Evolutionary conservation across 2,888 invertebrate species (phyloP).

Genomic region (Catocala fraxini): DNA sequence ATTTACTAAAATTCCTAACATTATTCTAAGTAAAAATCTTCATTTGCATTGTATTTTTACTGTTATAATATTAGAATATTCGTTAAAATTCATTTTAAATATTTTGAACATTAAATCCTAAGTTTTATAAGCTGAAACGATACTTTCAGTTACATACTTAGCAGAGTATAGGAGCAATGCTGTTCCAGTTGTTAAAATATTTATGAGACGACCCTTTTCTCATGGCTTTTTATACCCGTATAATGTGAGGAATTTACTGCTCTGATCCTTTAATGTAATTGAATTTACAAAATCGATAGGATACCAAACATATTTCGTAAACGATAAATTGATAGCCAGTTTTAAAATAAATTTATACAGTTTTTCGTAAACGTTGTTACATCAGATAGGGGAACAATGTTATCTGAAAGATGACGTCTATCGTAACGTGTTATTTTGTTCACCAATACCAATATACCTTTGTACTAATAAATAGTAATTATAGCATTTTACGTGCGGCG

Average conservation of each 20-base stretch:
- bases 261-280: constrained; percentile 73
- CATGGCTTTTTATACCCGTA: constrained; percentile 69
- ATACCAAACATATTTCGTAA: constrained; percentile 54
- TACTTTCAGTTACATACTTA: constrained; percentile 36
- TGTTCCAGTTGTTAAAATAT: constrained; percentile 70
- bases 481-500: too few relatives aligned
- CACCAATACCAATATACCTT: too few relatives aligned
- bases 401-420: too few relatives aligned
- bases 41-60: too few relatives aligned
- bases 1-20: too few relatives aligned
- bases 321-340: constrained; percentile 29
- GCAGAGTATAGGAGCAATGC: constrained; percentile 37
- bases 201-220: constrained; percentile 75
- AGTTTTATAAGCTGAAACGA: constrained; percentile 14
- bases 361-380: too few relatives aligned
- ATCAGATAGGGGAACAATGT: too few relatives aligned
- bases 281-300: constrained; percentile 66
- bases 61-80: too few relatives aligned
- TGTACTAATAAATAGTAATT: too few relatives aligned
- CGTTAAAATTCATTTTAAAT: too few relatives aligned
- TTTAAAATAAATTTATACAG: constrained; percentile 18
- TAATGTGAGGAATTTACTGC: constrained; percentile 76
- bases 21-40: too few relatives aligned
- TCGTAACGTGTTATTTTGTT: too few relatives aligned
- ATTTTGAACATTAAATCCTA: background rate